Percentiles rank a stretch among this genome's conserved stretches.
Conservation (phyloP, 2,113 vertebrate genomes). For the Ptilorrhoa leucosticta region DNA sequence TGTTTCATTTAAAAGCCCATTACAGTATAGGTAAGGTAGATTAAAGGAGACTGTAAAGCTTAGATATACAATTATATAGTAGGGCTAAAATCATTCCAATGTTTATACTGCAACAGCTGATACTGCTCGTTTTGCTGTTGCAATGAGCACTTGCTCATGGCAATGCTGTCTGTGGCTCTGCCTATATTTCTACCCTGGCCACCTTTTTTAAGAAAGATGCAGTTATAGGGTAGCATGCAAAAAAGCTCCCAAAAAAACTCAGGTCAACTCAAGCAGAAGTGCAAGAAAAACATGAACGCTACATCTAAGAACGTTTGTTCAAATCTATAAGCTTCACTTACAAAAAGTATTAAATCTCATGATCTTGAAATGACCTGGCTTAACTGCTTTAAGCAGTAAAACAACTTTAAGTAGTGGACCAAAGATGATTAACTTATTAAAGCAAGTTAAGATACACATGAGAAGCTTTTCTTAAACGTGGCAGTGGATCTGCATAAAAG, state of each 20-base stretch:
- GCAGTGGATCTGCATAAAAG: background rate
- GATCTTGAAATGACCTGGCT: background rate
- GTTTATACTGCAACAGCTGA: background rate
- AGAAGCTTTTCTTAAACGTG: background rate
- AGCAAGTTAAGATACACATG: background rate
- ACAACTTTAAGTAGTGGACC: background rate
- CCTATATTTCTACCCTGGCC: background rate
- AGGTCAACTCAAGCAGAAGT: background rate
- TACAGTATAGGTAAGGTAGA: background rate
- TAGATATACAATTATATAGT: background rate
- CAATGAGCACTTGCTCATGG: background rate
- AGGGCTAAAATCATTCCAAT: background rate
- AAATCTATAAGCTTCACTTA: background rate
- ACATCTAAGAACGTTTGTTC: background rate
- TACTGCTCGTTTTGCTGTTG: background rate
- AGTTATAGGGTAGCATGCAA: background rate
- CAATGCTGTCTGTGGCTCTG: background rate
- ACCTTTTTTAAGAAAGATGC: background rate
- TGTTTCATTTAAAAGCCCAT: background rate
- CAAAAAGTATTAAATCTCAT: background rate
- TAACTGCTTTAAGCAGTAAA: background rate
- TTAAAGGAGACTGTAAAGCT: background rate
- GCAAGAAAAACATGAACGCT: background rate
- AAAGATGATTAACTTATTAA: background rate
- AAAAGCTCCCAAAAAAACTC: rapidly evolving